Percentiles rank a stretch among this genome's conserved stretches.
phyloP scores from a whole-genome alignment of 2,888 invertebrate genomes.

The Ctena decussata region DNA sequence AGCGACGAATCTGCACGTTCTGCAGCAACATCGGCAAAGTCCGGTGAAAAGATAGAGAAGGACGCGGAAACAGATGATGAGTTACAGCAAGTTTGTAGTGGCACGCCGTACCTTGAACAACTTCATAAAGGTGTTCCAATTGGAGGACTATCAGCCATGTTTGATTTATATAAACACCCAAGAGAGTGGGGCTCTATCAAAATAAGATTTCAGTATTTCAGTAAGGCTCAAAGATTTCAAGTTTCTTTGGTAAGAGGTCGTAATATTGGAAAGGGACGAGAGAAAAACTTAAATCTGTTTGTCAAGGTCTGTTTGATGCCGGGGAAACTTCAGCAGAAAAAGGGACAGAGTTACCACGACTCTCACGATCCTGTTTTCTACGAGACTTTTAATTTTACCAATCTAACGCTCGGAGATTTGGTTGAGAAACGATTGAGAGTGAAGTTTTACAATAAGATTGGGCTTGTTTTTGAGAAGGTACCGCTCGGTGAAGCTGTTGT shows the following conservation, averaged over 20 bases:
- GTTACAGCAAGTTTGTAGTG: no score
- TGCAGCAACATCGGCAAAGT: not conserved
- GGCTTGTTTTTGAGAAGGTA: not conserved
- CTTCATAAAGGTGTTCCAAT: not conserved
- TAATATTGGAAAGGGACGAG: not conserved
- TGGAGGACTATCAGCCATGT: not conserved
- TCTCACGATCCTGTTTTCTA: not conserved
- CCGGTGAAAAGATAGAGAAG: not conserved
- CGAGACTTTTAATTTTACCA: not conserved
- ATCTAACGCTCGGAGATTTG: not conserved
- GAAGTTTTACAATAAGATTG: not conserved
- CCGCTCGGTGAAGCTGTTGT: not conserved
- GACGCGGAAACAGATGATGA: not conserved
- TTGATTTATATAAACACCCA: not conserved
- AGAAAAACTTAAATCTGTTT: not conserved
- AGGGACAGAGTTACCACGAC: not conserved
- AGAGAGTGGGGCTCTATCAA: not conserved
- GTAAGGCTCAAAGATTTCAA: not conserved
- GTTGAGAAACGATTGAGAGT: not conserved
- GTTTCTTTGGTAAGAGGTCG: not conserved
- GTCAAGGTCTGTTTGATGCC: not conserved
- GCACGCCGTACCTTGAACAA: not conserved
- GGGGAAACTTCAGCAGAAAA: not conserved
- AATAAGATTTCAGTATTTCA: not conserved
- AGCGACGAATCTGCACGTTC: not conserved